A percentile compares a stretch with the other conserved stretches of the same genome.
Evolutionary conservation across 2,797 vertebrate genomes (phyloP).

Genomic region (Sebastes baramenuke): DNA sequence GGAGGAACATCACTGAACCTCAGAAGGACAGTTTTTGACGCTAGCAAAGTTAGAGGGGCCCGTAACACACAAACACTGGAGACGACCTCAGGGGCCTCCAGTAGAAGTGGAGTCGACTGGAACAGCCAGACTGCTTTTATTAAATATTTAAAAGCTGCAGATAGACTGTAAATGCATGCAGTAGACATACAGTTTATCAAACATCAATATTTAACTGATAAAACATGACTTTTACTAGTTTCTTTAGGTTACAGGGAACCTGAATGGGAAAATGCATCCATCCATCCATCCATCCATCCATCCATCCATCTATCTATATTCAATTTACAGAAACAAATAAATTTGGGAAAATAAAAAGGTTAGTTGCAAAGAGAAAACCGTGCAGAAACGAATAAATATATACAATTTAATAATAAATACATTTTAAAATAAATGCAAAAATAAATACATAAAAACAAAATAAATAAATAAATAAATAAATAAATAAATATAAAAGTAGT

Average conservation of each 20-base stretch:
- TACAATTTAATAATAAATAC: too few relatives aligned
- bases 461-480: too few relatives aligned
- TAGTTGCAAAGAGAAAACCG: too few relatives aligned
- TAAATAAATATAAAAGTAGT: too few relatives aligned
- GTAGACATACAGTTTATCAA: not conserved
- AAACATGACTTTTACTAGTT: not conserved
- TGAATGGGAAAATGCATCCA: too few relatives aligned
- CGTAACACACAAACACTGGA: constrained; percentile 26
- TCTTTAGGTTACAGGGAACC: not conserved
- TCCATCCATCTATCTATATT: too few relatives aligned
- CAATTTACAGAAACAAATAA: too few relatives aligned
- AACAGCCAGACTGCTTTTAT: constrained; percentile 23
- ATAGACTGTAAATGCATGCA: not conserved
- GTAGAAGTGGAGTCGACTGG: constrained; percentile 11
- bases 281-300: too few relatives aligned
- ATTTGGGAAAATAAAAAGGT: too few relatives aligned
- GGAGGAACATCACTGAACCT: constrained; percentile 57
- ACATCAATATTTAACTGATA: not conserved
- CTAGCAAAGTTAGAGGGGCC: constrained; percentile 61
- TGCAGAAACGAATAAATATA: too few relatives aligned
- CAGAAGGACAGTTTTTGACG: constrained; percentile 61
- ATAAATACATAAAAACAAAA: too few relatives aligned
- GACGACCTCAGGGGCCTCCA: constrained; percentile 33
- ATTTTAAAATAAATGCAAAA: too few relatives aligned
- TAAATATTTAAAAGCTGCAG: constrained; percentile 9